Conservation (phyloP, 2,797 vertebrate genomes). For the Uromys caudimaculatus region DNA sequence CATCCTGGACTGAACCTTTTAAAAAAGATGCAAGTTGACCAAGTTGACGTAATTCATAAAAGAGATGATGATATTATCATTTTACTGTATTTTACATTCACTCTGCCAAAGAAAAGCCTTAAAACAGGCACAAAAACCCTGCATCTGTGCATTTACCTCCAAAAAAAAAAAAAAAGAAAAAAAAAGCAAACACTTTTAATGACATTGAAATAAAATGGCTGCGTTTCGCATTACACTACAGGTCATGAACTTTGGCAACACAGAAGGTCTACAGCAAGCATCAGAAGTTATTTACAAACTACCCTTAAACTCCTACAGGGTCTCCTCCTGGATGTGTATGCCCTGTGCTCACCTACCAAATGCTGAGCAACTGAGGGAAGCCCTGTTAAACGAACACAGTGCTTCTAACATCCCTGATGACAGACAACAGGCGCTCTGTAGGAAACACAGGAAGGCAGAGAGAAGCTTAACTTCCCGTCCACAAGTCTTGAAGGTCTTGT, state of each 20-base stretch:
- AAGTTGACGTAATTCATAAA: constrained; percentile 80
- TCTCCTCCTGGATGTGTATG: constrained; percentile 55
- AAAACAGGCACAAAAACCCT: constrained; percentile 90
- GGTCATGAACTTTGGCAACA: constrained; percentile 82
- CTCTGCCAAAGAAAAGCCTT: constrained; percentile 89
- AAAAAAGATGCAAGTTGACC: constrained; percentile 46
- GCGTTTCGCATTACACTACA: constrained; percentile 84
- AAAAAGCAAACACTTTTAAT: constrained; percentile 84
- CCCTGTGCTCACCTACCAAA: background rate
- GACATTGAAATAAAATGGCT: constrained; percentile 87
- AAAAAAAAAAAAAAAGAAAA: constrained; percentile 70
- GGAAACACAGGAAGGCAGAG: constrained; percentile 74
- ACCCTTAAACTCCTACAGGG: constrained; percentile 59
- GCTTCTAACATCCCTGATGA: constrained; percentile 74
- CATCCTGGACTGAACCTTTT: constrained; percentile 65
- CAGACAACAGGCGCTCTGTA: constrained; percentile 75
- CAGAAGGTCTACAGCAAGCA: constrained; percentile 83
- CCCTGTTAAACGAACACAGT: constrained; percentile 67
- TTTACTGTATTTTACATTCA: constrained; percentile 89
- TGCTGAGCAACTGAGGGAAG: constrained; percentile 51
- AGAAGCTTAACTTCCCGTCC: constrained; percentile 69
- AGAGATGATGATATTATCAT: constrained; percentile 79
- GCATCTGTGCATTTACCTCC: constrained; percentile 87
- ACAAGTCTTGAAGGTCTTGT: constrained; percentile 38
- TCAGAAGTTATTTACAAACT: constrained; percentile 86